Evolutionary conservation across 2,113 vertebrate genomes (phyloP).

Genomic region (Camelus dromedarius): DNA sequence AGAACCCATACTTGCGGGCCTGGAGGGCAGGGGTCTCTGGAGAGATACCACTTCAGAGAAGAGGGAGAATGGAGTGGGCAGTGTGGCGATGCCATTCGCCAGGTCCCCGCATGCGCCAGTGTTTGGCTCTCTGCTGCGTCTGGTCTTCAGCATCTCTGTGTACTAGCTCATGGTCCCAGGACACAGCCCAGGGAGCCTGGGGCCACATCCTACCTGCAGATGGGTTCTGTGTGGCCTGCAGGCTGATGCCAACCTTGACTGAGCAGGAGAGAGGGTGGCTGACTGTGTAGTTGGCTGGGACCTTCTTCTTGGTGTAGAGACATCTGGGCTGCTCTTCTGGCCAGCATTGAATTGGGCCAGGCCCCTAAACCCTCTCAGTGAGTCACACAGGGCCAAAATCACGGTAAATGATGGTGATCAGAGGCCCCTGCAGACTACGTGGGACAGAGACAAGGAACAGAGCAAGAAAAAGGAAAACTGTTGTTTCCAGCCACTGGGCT

Average conservation of each 20-base stretch:
- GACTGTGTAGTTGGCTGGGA: not conserved
- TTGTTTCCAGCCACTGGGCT: not conserved
- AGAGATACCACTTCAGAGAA: not conserved
- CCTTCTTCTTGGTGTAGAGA: not conserved
- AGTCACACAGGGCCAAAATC: not conserved
- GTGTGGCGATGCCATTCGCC: fast-evolving
- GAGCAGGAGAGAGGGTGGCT: not conserved
- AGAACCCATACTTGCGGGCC: no score
- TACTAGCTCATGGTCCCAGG: not conserved
- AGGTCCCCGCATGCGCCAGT: fast-evolving
- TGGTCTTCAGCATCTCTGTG: not conserved
- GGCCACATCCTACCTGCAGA: not conserved
- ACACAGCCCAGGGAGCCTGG: not conserved
- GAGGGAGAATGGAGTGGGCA: not conserved
- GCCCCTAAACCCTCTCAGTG: fast-evolving
- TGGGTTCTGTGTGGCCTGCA: not conserved
- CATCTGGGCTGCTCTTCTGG: not conserved
- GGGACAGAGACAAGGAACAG: not conserved
- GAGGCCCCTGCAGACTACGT: not conserved
- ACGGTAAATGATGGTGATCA: not conserved
- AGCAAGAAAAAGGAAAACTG: not conserved
- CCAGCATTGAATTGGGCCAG: not conserved
- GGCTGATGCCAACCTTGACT: not conserved
- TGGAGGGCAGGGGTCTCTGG: fast-evolving
- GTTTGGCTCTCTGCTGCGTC: no score